Conservation (phyloP, 1,140 invertebrate genomes). For the Orchesella cincta region DNA sequence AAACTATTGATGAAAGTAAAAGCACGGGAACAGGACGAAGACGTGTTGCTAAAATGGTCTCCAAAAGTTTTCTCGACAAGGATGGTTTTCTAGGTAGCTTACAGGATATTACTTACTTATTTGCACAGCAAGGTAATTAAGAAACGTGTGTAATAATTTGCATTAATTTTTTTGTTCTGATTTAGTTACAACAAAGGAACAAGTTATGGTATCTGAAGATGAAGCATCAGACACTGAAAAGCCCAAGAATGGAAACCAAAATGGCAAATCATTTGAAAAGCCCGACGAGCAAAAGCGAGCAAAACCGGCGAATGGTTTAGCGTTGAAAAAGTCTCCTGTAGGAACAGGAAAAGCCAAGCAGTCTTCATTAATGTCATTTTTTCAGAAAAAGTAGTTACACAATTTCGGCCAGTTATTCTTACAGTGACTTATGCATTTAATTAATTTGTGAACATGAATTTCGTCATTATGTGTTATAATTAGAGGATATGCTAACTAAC, state of each 20-base stretch:
- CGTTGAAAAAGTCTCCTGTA: background rate
- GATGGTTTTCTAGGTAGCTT: slow-evolving; percentile 46
- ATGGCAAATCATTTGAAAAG: slow-evolving; percentile 9
- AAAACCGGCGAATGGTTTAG: background rate
- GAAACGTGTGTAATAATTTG: background rate
- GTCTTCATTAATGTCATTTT: slow-evolving; percentile 45
- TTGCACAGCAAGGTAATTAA: background rate
- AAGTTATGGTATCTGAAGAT: slow-evolving; percentile 34
- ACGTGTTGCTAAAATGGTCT: slow-evolving; percentile 41
- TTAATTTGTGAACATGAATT: background rate
- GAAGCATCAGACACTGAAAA: slow-evolving; percentile 17
- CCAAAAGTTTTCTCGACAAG: slow-evolving; percentile 42
- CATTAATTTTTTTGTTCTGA: slow-evolving; percentile 18
- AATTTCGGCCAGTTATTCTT: background rate
- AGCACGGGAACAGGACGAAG: slow-evolving; percentile 2
- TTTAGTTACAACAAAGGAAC: slow-evolving; percentile 31
- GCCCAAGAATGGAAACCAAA: slow-evolving; percentile 4
- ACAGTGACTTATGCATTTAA: background rate
- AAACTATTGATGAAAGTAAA: background rate
- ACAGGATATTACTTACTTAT: background rate
- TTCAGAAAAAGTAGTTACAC: slow-evolving; percentile 43
- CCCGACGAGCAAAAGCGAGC: background rate
- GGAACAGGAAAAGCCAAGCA: slow-evolving; percentile 42
- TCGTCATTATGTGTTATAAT: too few species aligned
- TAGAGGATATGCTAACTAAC: too few species aligned